Evolutionary conservation across 2,888 invertebrate species (phyloP), one percentile per base, ranked within the genome.

Genomic region (Anthrax anthrax): DNA sequence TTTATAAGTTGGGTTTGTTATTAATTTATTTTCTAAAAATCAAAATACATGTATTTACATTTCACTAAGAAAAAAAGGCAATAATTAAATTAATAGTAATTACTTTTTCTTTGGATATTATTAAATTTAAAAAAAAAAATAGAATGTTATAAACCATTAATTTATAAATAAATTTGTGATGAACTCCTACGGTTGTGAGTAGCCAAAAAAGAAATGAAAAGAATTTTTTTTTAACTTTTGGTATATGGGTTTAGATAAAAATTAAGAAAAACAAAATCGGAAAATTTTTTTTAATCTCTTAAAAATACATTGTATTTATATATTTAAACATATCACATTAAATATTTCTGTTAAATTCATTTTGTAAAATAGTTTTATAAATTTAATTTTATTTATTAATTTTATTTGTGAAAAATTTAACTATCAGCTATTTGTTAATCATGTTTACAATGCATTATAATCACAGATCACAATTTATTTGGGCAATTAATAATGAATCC

Each of bases 141-240:
- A n/a, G n/a, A n/a, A n/a, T n/a, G n/a, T n/a, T n/a, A n/a, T n/a
- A n/a, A n/a, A n/a, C n/a, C n/a, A n/a, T n/a, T n/a, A n/a, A n/a
- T n/a, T n/a, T n/a, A n/a, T n/a, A n/a, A n/a, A n/a, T n/a, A n/a
- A n/a, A n/a, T n/a, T n/a, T n/a, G n/a, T 46, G 46, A 46, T 46
- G 46, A 46, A 46, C 40, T 41, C 41, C 27, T 46, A 46, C 46
- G 46, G 46, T 46, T 46, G 46, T 46, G 46, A 46, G 46, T 46
- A 23, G 23, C 23, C 4, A 23, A 23, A 23, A 8, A 6, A 23
- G 23, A 23, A 6, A 32, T 8, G 39, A 41, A 8, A 23, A 23
- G 8, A 23, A 23, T 6, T 23, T 23, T 23, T 23, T 23, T 23
- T 23, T 23, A 6, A 12, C 12, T 32, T 46, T 46, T 46, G 46